Base-by-base conservation (phyloP, 2,888 invertebrate species). In the Coenonympha arcania region DNA sequence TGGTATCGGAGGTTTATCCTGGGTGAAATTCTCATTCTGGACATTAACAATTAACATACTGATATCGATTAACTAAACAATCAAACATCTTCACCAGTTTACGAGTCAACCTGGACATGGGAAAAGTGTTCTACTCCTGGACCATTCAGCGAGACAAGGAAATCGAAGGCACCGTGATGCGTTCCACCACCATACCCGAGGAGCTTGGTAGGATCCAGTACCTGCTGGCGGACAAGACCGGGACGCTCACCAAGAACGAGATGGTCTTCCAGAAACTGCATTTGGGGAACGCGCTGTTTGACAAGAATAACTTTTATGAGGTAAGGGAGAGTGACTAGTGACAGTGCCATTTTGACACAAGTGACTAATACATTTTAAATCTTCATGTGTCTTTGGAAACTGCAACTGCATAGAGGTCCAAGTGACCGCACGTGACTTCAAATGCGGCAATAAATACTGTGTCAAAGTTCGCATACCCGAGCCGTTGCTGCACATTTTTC, bases 171-270 rank as follows among this genome's bases (percentile, higher is more conserved):
- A 98, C 98, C 0, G 96, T 98, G 6, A 98, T 98, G 54, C 89
- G 99, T 5, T 97, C 97, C 47, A 99, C 98, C 2, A 99, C 99
- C 2, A 99, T 99, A 60, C 98, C 99, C 0, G 99, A 99, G 82
- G 99, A 99, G 81, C 82, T 99, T 48, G 99, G 99, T 0, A 88
- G 99, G 51, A 95, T 99, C 60, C 95, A 95, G 19, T 99, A 98
- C 79, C 87, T 99, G n/a, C 84, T 99, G 4, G 95, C 96, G 0
- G 99, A 99, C 74, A 99, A 99, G 87, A 99, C 99, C 0, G 99
- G 99, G 11, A 99, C 99, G 0, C 86, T 99, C 18, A 99, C 99
- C 0, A 97, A 98, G 80, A 99, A 99, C 77, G 98, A 98, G 70
- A 99, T 99, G 99, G 94, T 98, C 0, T 95, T 99, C 69, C 98